Evolutionary conservation across 2,113 vertebrate genomes (phyloP).

Genomic region (Antigone vipio): DNA sequence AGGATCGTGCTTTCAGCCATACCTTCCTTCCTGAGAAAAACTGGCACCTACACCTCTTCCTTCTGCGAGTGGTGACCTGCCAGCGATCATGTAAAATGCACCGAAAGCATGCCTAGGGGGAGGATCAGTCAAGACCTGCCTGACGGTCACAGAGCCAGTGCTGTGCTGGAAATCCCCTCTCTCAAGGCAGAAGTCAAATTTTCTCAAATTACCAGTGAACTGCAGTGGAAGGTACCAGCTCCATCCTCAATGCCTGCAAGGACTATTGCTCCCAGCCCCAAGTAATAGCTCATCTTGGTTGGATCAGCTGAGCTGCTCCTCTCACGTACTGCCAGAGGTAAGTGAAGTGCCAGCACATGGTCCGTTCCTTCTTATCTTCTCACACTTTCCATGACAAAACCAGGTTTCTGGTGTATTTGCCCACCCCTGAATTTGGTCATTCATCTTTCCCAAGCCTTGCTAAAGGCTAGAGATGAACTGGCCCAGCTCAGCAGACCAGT

Average conservation of each 20-base stretch:
- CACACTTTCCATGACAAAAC: background rate
- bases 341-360: background rate
- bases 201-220: background rate
- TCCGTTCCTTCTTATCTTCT: background rate
- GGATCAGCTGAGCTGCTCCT: background rate
- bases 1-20: background rate
- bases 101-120: background rate
- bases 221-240: background rate
- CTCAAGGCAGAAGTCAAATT: background rate
- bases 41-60: background rate
- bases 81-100: rapidly evolving
- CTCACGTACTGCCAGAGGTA: background rate
- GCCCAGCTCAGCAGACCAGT: background rate
- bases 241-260: background rate
- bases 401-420: background rate
- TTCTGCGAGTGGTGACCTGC: conserved; percentile 5
- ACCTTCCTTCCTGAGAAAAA: conserved; percentile 8
- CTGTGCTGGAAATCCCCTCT: conserved; percentile 1
- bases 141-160: background rate
- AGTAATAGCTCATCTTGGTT: background rate
- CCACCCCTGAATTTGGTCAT: background rate
- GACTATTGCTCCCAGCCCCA: background rate
- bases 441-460: background rate
- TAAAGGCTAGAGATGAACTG: background rate
- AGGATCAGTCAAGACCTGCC: conserved; percentile 8